phyloP scores from a whole-genome alignment of 2,888 invertebrate genomes.

The Nematopogon swammerdamellus region DNA sequence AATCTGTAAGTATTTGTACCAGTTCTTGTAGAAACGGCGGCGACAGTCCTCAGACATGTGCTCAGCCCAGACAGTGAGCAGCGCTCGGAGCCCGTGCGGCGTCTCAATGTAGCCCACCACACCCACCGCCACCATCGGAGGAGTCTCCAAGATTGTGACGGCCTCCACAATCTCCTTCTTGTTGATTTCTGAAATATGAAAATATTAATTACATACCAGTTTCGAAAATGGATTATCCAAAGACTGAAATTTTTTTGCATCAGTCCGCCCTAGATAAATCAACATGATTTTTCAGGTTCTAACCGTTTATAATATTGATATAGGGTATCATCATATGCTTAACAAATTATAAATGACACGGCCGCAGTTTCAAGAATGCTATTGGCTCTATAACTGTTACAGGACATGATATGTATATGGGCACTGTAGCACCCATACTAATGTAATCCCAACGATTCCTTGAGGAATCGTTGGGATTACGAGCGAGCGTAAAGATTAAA shows the following conservation, averaged over 20 bases:
- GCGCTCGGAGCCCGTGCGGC: conserved; percentile 91
- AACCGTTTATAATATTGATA: conserved; percentile 2
- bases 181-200: conserved; percentile 79
- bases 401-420: no score
- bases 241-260: no score
- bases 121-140: conserved; percentile 97
- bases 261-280: conserved; percentile 47
- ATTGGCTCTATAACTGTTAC: no score
- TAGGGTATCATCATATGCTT: conserved; percentile 7
- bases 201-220: not conserved
- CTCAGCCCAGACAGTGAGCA: conserved; percentile 98
- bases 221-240: no score
- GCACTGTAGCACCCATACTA: no score
- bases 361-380: no score
- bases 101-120: conserved; percentile 99
- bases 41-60: conserved; percentile 98
- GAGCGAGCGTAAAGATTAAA: no score
- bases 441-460: no score
- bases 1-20: conserved; percentile 74
- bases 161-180: conserved; percentile 99
- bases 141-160: conserved; percentile 96
- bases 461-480: no score
- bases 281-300: conserved; percentile 19
- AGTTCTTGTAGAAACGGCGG: conserved; percentile 99
- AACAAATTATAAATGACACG: no score